A percentile compares a stretch with the other conserved stretches of the same genome.
Conservation (phyloP, 2,113 vertebrate species). For the Rana temporaria region DNA sequence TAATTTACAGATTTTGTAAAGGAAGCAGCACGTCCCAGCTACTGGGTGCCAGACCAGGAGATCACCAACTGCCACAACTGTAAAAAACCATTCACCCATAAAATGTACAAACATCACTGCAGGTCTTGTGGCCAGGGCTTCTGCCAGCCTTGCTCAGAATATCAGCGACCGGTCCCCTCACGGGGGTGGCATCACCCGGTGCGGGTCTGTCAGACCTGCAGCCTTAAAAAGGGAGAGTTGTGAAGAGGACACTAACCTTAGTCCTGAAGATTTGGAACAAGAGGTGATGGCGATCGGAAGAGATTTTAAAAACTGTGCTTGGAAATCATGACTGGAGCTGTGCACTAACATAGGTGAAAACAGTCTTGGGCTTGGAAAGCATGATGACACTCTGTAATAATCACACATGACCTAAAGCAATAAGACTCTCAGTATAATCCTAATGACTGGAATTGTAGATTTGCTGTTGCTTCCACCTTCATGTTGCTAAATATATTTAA, state of each 20-base stretch:
- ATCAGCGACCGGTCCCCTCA: conserved; percentile 72
- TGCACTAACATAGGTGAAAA: too few relatives aligned
- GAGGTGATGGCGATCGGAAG: too few relatives aligned
- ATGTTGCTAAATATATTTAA: too few relatives aligned
- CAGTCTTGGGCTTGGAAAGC: too few relatives aligned
- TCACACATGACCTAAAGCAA: too few relatives aligned
- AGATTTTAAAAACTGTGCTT: too few relatives aligned
- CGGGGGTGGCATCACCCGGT: conserved; percentile 84
- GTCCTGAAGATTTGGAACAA: too few relatives aligned
- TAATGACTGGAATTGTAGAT: too few relatives aligned
- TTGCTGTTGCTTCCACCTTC: too few relatives aligned
- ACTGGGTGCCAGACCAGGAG: conserved; percentile 81
- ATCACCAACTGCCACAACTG: conserved; percentile 77
- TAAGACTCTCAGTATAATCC: too few relatives aligned
- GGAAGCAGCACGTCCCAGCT: conserved; percentile 78
- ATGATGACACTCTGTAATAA: too few relatives aligned
- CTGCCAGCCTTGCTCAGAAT: conserved; percentile 74
- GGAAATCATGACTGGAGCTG: too few relatives aligned
- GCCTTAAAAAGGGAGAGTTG: conserved; percentile 63
- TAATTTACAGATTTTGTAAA: conserved; percentile 73
- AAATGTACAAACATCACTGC: conserved; percentile 67
- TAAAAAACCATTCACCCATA: conserved; percentile 69
- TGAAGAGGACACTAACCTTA: conserved; percentile 49
- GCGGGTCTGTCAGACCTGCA: conserved; percentile 76
- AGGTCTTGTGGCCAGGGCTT: conserved; percentile 73